A percentile compares a stretch with the other conserved stretches of the same genome.
These are phyloP conservation scores for Agelastica alni DNA, from an alignment of 2,888 invertebrate genomes.

Conservation along the genomic window DNA sequence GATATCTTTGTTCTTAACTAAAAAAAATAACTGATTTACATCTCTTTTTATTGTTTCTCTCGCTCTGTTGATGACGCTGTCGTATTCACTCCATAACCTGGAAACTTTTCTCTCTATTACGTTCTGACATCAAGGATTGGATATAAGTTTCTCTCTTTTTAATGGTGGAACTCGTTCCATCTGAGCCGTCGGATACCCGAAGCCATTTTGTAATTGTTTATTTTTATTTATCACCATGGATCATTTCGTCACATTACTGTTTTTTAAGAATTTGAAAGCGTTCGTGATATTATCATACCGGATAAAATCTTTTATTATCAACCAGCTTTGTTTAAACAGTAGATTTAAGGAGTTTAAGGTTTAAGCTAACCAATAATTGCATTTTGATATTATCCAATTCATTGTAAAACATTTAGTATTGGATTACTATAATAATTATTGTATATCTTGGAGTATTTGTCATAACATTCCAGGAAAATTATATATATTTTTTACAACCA, in stretches of 20 bases:
- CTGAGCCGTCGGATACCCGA: slow-evolving; percentile 41
- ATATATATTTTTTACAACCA: no score
- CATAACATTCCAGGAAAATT: no score
- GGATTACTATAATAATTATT: no score
- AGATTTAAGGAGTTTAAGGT: no score
- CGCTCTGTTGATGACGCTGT: slow-evolving; percentile 37
- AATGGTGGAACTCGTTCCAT: slow-evolving; percentile 26
- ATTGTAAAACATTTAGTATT: no score
- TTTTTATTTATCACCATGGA: slow-evolving; percentile 33
- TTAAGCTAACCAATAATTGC: no score
- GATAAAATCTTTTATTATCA: no score
- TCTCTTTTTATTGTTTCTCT: slow-evolving; percentile 30
- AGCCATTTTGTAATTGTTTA: slow-evolving; percentile 53
- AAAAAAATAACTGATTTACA: slow-evolving; percentile 23
- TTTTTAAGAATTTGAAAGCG: slow-evolving; percentile 11
- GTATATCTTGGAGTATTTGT: no score
- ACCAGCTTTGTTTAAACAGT: no score
- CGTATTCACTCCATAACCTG: slow-evolving; percentile 33
- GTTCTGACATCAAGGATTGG: slow-evolving; percentile 23
- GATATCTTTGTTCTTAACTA: slow-evolving; percentile 35
- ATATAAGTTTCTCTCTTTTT: slow-evolving; percentile 36
- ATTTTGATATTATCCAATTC: no score
- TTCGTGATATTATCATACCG: no score
- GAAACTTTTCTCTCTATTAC: slow-evolving; percentile 37
- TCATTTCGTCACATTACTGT: slow-evolving; percentile 17